A percentile compares a stretch with the other conserved stretches of the same genome.
phyloP scores from a whole-genome alignment of 2,113 vertebrate genomes.

The Carassius carassius region DNA sequence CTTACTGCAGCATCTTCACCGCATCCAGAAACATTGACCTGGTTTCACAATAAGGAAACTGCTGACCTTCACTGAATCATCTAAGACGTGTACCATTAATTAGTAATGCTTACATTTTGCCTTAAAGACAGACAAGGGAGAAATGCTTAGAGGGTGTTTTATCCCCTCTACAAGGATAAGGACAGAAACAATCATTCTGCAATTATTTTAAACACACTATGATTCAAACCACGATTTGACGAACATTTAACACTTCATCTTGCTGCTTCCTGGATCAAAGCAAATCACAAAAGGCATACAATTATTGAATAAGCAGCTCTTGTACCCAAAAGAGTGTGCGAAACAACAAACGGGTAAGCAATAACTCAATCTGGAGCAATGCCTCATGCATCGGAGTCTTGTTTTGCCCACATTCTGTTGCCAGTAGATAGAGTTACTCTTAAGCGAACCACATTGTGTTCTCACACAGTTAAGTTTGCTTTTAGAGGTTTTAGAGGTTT shows the following conservation, averaged over 20 bases:
- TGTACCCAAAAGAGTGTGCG: background rate
- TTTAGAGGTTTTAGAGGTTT: too few relatives aligned
- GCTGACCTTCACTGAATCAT: background rate
- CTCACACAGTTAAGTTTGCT: too few relatives aligned
- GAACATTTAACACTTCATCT: background rate
- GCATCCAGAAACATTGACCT: conserved; percentile 10
- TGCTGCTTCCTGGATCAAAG: background rate
- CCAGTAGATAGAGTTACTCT: background rate
- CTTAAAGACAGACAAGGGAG: conserved; percentile 1
- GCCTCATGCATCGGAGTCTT: background rate
- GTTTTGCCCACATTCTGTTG: background rate
- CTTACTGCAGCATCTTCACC: conserved; percentile 4
- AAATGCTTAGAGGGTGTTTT: background rate
- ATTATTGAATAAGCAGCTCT: background rate
- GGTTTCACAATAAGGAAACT: background rate
- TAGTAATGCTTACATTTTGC: background rate
- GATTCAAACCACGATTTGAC: background rate
- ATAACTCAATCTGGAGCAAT: conserved; percentile 3
- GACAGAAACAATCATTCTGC: too few relatives aligned
- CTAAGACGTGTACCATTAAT: background rate
- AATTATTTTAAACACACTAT: background rate
- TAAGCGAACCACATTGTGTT: background rate
- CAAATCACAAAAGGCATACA: background rate
- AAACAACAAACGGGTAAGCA: background rate
- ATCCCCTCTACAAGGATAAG: background rate